Evolutionary conservation across 2,797 vertebrate genomes (phyloP).

Genomic region (Rhincodon typus): DNA sequence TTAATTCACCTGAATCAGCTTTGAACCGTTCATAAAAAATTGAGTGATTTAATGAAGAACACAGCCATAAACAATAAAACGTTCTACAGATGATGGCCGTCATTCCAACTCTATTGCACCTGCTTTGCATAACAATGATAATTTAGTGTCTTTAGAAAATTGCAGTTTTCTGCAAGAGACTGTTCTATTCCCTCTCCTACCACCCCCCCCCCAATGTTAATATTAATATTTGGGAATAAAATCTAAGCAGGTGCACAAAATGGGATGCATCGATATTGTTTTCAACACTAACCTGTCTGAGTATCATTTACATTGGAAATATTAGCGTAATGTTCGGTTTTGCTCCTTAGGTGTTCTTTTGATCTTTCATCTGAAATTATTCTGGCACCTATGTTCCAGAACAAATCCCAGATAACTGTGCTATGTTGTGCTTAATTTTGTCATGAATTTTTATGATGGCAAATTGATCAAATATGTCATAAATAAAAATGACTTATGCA

Average conservation of each 20-base stretch:
- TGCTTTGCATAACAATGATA: constrained; percentile 4
- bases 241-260: not conserved
- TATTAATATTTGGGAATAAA: not conserved
- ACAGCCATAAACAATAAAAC: not conserved
- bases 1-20: not conserved
- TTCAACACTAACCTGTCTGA: not conserved
- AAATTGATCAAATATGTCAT: constrained; percentile 8
- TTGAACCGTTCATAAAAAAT: not conserved
- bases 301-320: not conserved
- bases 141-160: constrained; percentile 35
- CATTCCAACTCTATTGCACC: too few relatives aligned
- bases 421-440: constrained; percentile 23
- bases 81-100: constrained; percentile 7
- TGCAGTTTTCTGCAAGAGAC: not conserved
- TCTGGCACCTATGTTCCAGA: constrained; percentile 9
- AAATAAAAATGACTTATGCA: constrained; percentile 32
- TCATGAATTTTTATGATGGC: constrained; percentile 24
- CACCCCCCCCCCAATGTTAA: not conserved
- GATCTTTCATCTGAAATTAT: not conserved
- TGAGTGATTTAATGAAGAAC: constrained; percentile 34
- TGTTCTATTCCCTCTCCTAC: not conserved
- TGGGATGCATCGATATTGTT: not conserved
- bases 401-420: not conserved
- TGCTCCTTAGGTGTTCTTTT: constrained; percentile 6
- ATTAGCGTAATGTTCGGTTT: not conserved